Percentiles rank a stretch among this genome's conserved stretches.
phyloP scores from a whole-genome alignment of 2,113 vertebrate genomes.

The Notarius quadriscutis region DNA sequence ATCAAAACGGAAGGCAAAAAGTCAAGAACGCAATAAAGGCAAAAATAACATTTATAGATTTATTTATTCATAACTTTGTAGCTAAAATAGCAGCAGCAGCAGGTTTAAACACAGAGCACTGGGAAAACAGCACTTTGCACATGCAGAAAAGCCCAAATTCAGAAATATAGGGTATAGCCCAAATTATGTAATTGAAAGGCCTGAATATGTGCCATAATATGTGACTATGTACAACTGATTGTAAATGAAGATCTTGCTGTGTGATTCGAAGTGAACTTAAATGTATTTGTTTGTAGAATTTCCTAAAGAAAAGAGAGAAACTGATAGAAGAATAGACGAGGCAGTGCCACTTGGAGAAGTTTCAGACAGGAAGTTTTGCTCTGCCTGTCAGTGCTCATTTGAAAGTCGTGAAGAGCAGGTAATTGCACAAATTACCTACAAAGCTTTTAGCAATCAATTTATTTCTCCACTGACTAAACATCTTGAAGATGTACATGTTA shows the following conservation, averaged over 20 bases:
- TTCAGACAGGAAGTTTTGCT: conserved; percentile 79
- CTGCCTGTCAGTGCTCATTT: conserved; percentile 80
- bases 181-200: no score
- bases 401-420: conserved; percentile 90
- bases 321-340: conserved; percentile 42
- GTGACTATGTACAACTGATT: not conserved
- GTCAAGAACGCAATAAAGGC: no score
- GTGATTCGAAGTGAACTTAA: not conserved
- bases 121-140: no score
- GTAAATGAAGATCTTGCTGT: not conserved
- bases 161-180: no score
- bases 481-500: no score
- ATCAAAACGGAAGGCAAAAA: no score
- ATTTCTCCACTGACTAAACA: not conserved
- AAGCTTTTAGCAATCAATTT: not conserved
- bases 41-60: no score
- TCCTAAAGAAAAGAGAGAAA: conserved; percentile 10
- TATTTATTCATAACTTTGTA: no score
- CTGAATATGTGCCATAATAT: not conserved
- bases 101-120: no score
- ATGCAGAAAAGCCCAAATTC: no score
- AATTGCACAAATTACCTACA: not conserved
- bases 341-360: conserved; percentile 52
- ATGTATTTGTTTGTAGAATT: not conserved
- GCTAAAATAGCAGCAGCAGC: no score